Conservation (phyloP, 1,140 invertebrate species). For the Eubasilissa regina region DNA sequence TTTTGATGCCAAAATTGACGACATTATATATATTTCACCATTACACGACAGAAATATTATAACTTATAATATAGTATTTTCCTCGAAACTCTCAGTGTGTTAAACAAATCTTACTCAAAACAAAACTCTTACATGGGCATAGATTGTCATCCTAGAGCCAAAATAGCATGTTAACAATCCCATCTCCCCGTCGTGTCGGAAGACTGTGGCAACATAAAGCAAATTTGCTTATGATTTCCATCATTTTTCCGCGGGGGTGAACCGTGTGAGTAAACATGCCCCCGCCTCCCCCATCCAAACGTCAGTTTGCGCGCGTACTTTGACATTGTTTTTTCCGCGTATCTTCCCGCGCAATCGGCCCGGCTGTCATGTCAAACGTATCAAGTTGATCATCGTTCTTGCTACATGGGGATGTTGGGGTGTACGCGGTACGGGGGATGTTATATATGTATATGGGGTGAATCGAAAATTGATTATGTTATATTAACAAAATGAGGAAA, state of each 20-base stretch:
- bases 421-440: background rate
- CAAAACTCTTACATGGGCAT: too few species aligned
- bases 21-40: too few species aligned
- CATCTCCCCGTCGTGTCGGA: slow-evolving; percentile 8
- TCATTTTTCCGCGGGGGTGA: slow-evolving; percentile 38
- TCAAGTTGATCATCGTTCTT: slow-evolving; percentile 36
- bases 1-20: too few species aligned
- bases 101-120: too few species aligned
- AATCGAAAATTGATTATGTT: slow-evolving; percentile 23
- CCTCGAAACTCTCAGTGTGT: too few species aligned
- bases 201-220: slow-evolving; percentile 33
- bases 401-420: slow-evolving; percentile 22
- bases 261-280: slow-evolving; percentile 29
- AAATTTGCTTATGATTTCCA: slow-evolving; percentile 49
- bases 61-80: too few species aligned
- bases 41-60: too few species aligned
- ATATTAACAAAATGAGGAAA: background rate
- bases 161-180: background rate
- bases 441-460: background rate
- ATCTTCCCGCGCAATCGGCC: slow-evolving; percentile 54
- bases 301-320: slow-evolving; percentile 50
- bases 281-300: slow-evolving; percentile 29
- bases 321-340: slow-evolving; percentile 56
- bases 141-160: too few species aligned
- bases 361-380: slow-evolving; percentile 54